Percentiles rank a stretch among this genome's conserved stretches.
Evolutionary conservation across 2,888 invertebrate species (phyloP).

Genomic region (Timema podura): DNA sequence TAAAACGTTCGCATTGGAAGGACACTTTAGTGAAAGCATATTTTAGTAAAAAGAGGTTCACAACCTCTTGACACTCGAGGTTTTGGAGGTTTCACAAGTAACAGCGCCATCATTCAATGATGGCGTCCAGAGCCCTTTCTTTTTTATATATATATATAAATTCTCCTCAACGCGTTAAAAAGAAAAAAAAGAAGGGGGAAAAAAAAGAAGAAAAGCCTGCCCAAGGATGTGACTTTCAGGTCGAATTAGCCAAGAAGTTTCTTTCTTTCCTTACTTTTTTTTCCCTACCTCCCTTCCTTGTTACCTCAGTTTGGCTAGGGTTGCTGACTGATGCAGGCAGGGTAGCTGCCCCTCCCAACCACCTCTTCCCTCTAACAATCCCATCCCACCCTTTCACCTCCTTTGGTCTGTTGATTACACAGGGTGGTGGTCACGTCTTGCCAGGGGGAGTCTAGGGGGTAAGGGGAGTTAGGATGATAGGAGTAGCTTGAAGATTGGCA

Average conservation of each 20-base stretch:
- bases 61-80: no score
- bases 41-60: no score
- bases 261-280: not conserved
- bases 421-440: slow-evolving; percentile 27
- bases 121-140: not conserved
- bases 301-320: slow-evolving; percentile 1
- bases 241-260: slow-evolving; percentile 11
- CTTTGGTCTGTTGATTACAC: slow-evolving; percentile 26
- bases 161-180: slow-evolving; percentile 3
- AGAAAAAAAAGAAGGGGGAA: slow-evolving; percentile 4
- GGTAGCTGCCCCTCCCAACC: not conserved
- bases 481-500: not conserved
- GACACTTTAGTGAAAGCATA: no score
- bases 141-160: slow-evolving; percentile 2
- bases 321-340: slow-evolving; percentile 19
- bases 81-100: no score
- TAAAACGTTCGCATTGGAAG: no score
- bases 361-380: not conserved
- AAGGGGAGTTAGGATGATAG: not conserved
- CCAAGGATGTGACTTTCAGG: slow-evolving; percentile 13
- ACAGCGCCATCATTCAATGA: no score
- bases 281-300: not conserved
- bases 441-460: not conserved
- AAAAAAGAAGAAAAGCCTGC: no score
- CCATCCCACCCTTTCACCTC: slow-evolving; percentile 7